Evolutionary conservation across 2,888 invertebrate genomes (phyloP).

Genomic region (Lasioglossum vierecki): DNA sequence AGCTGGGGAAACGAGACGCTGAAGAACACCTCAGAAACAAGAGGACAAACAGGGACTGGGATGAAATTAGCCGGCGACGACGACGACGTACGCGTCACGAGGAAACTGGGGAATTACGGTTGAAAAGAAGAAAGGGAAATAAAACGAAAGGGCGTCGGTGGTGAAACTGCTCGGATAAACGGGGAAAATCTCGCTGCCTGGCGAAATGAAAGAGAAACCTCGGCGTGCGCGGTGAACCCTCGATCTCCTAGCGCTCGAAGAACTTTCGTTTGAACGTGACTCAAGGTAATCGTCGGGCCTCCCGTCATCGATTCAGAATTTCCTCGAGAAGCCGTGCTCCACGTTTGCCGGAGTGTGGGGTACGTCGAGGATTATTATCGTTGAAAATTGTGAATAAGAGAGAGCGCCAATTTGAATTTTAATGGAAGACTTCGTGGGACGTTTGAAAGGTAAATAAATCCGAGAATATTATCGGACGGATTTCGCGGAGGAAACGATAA

Average conservation of each 20-base stretch:
- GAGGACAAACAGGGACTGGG: constrained; percentile 16
- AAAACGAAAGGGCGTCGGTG: constrained; percentile 8
- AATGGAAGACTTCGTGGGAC: background rate
- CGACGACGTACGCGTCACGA: constrained; percentile 22
- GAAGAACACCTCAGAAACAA: constrained; percentile 16
- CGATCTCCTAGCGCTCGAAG: background rate
- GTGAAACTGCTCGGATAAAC: constrained; percentile 15
- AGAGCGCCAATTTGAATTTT: background rate
- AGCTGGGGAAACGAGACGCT: background rate
- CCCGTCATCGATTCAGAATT: background rate
- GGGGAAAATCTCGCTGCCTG: background rate
- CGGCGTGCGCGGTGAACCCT: too few species aligned
- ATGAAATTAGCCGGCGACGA: constrained; percentile 34
- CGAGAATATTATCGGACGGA: background rate
- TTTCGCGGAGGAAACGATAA: background rate
- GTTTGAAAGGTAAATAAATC: background rate
- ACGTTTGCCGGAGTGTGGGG: background rate
- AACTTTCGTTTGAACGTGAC: constrained; percentile 7
- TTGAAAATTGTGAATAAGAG: background rate
- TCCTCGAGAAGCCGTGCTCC: background rate
- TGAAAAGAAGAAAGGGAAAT: constrained; percentile 19
- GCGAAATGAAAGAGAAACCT: constrained; percentile 8
- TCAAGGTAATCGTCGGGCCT: background rate
- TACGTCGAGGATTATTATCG: background rate
- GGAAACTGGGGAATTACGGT: constrained; percentile 21